Conservation (phyloP, 2,113 vertebrate species). For the Fregetta grallaria region DNA sequence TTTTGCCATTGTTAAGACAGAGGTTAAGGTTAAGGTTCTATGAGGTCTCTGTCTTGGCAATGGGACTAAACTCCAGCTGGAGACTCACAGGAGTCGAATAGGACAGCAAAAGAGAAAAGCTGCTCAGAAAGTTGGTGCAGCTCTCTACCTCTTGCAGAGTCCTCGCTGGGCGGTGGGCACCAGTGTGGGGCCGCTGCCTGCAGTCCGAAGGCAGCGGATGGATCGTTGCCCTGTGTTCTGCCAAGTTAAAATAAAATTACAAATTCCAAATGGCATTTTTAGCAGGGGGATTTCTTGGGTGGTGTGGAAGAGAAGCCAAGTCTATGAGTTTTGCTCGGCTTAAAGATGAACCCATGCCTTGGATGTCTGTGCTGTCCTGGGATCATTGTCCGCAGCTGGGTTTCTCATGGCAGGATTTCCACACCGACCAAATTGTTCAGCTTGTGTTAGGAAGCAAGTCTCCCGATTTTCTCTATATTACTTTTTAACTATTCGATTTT, state of each 20-base stretch:
- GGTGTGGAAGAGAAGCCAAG: conserved; percentile 9
- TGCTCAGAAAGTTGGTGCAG: background rate
- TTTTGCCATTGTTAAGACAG: conserved; percentile 35
- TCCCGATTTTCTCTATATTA: background rate
- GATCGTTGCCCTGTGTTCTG: conserved; percentile 33
- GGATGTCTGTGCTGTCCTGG: conserved; percentile 1
- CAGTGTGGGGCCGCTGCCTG: background rate
- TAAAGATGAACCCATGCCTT: conserved; percentile 38
- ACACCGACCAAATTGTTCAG: background rate
- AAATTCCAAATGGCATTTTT: conserved; percentile 15
- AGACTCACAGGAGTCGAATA: background rate
- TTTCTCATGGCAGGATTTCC: conserved; percentile 45
- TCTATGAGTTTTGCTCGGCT: conserved; percentile 46
- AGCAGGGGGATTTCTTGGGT: conserved; percentile 34
- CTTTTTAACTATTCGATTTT: background rate
- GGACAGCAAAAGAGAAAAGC: background rate
- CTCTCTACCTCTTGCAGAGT: background rate
- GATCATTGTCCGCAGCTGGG: background rate
- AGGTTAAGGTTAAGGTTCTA: background rate
- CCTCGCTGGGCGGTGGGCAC: background rate
- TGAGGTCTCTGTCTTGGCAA: conserved; percentile 17
- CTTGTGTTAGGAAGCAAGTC: background rate
- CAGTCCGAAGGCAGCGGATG: background rate
- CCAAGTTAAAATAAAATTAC: background rate
- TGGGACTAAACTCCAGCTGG: background rate